A percentile compares a stretch with the other conserved stretches of the same genome.
Evolutionary conservation across 2,113 vertebrate species (phyloP).

Genomic region (Eubucco bourcierii): DNA sequence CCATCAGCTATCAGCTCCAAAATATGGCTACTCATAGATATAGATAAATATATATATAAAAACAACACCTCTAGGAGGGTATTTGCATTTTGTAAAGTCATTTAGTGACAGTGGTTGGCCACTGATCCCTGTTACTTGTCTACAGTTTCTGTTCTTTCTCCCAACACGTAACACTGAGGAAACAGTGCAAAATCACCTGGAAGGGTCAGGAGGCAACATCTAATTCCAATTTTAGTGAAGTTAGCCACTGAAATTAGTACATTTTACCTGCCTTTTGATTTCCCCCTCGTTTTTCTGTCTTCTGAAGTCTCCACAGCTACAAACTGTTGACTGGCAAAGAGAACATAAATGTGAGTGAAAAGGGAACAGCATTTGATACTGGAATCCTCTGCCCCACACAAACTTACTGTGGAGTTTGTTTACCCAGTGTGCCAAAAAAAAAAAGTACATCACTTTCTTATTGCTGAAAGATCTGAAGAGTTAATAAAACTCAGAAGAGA

Average conservation of each 20-base stretch:
- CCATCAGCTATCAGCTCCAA: not conserved
- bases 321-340: not conserved
- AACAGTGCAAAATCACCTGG: not conserved
- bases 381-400: not conserved
- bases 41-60: not conserved
- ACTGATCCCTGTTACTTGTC: not conserved
- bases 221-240: not conserved
- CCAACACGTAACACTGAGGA: not conserved
- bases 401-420: not conserved
- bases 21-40: not conserved
- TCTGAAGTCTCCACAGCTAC: not conserved
- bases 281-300: not conserved
- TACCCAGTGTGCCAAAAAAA: not conserved
- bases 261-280: not conserved
- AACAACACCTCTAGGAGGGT: not conserved
- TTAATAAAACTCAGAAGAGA: slow-evolving; percentile 55
- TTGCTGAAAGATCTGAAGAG: slow-evolving; percentile 55
- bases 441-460: not conserved
- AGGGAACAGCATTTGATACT: not conserved
- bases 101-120: not conserved
- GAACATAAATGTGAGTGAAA: accelerated
- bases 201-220: not conserved
- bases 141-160: not conserved
- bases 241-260: not conserved
- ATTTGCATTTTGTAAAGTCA: not conserved